Base-by-base conservation (phyloP, 1,140 invertebrate species). In the Eciton burchellii region DNA sequence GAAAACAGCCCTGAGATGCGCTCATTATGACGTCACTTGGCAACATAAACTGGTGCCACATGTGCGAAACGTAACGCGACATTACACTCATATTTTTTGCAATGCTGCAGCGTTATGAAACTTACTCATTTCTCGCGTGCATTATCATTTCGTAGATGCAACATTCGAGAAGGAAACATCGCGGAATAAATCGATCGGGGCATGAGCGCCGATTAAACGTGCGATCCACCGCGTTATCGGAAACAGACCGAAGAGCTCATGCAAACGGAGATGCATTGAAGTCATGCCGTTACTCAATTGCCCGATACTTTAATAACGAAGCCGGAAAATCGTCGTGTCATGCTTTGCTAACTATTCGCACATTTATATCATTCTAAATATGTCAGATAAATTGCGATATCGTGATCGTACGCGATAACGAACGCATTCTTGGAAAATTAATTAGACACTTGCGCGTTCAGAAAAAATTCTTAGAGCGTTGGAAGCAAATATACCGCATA, bases 141-240 rank as follows among this genome's bases (percentile, higher is more conserved):
- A 8, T 3, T 14, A 47, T 3, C 2, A 41, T 1, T 54, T 71
- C 16, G 16, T 71, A 56, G 21, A 41, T 41, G 35, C 14, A 16
- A 41, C 24, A 35, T 35, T 6, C 35, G 35, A 6, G 35, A 6
- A 35, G 35, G 6, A 12, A 29, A 43, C 45, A 56, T 21, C 11
- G 12, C 14, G 9, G n/a, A n/a, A n/a, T 35, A 12, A n/a, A 0
- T 0, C 11, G 21, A 60, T 19, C 19, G 11, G 45, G 12, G 54
- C 11, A 35, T n/a, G n/a, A 47, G 16, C 60, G 5, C 47, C 16
- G 45, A 29, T 60, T 47, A 0, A 12, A 62, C 14, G 8, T 12
- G 9, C 14, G 52, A 57, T 57, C 41, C 6, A 35, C 35, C 29
- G 35, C 43, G 19, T 43, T 72, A 72, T 73, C 70, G 35, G 26